Evolutionary conservation across 2,113 vertebrate genomes (phyloP).

Genomic region (Crotalus viridis): DNA sequence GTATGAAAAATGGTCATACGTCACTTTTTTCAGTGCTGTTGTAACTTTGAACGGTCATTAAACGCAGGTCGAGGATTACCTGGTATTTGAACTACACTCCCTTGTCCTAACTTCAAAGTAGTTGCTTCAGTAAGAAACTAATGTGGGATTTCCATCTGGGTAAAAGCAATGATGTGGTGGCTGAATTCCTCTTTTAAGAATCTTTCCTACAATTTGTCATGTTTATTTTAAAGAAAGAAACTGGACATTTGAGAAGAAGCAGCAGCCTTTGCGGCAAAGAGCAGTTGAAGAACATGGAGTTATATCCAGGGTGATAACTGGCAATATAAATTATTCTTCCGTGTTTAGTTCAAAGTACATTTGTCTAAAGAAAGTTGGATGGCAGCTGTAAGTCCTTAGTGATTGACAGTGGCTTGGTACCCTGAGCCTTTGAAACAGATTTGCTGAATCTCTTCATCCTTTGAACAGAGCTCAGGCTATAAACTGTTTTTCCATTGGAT

Average conservation of each 20-base stretch:
- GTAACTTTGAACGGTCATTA: background rate
- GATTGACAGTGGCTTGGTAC: constrained; percentile 34
- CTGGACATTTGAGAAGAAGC: no score
- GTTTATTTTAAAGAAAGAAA: background rate
- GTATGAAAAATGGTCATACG: background rate
- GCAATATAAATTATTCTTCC: constrained; percentile 1
- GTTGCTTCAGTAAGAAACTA: background rate
- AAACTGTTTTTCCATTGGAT: background rate
- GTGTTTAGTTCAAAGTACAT: background rate
- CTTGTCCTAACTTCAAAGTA: background rate
- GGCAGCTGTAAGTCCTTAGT: constrained; percentile 22
- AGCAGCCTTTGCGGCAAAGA: background rate
- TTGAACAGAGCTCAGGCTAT: background rate
- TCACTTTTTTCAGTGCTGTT: background rate
- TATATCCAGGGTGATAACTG: background rate
- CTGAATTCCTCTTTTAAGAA: background rate
- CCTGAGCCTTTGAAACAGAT: constrained; percentile 1
- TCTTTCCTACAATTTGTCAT: background rate
- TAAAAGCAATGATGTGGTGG: background rate
- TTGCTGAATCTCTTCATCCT: background rate
- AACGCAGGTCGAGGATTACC: background rate
- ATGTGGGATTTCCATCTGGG: background rate
- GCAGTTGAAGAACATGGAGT: background rate
- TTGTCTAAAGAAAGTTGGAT: constrained; percentile 15
- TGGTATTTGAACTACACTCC: background rate